These are phyloP conservation scores for Phasianus colchicus DNA, from an alignment of 2,113 vertebrate species.

Conservation along the genomic window DNA sequence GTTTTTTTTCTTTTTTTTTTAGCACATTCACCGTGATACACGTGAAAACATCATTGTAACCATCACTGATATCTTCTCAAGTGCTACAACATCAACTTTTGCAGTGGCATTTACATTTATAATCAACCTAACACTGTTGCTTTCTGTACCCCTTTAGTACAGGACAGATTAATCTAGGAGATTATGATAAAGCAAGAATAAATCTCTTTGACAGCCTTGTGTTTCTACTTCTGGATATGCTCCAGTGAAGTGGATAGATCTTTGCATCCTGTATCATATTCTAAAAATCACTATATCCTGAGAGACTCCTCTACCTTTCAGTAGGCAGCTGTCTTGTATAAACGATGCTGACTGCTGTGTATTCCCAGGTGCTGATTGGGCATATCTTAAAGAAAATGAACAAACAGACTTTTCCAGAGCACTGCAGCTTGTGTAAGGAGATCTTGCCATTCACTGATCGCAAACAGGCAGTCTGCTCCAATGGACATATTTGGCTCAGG, in stretches of 20 bases:
- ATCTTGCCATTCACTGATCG: slow-evolving; percentile 91
- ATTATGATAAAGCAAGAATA: background rate
- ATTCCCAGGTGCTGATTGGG: slow-evolving; percentile 91
- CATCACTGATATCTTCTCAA: background rate
- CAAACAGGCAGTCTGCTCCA: slow-evolving; percentile 88
- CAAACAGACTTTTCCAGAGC: slow-evolving; percentile 94
- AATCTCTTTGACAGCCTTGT: no score
- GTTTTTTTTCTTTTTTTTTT: background rate
- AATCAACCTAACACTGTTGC: background rate
- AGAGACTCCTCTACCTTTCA: background rate
- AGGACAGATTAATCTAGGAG: background rate
- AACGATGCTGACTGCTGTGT: background rate
- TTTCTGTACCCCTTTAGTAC: background rate
- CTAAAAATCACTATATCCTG: background rate
- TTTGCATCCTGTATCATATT: background rate
- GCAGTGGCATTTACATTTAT: background rate
- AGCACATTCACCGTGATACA: background rate
- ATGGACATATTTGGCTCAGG: slow-evolving; percentile 97
- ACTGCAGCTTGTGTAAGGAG: slow-evolving; percentile 92
- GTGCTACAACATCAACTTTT: background rate
- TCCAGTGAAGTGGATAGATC: background rate
- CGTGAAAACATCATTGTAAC: background rate
- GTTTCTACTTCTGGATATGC: background rate
- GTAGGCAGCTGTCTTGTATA: background rate
- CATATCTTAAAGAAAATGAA: slow-evolving; percentile 97